Conservation (phyloP, 1,140 invertebrate species). For the Sycobia sp. region DNA sequence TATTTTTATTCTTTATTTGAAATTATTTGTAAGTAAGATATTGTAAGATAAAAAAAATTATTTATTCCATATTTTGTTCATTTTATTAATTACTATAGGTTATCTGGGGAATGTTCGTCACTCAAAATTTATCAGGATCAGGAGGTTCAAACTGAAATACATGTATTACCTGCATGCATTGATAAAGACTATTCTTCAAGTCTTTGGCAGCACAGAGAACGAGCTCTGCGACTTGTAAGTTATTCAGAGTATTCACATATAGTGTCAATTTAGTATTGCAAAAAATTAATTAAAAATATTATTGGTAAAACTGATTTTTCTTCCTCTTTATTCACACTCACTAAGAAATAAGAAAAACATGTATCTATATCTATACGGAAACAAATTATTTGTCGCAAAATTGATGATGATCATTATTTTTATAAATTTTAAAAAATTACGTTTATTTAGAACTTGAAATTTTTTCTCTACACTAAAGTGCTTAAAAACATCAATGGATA, state of each 20-base stretch:
- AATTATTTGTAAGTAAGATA: too few species aligned
- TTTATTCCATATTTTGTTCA: too few species aligned
- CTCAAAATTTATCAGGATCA: slow-evolving; percentile 58
- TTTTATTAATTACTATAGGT: too few species aligned
- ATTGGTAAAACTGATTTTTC: too few species aligned
- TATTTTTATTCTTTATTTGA: neutral
- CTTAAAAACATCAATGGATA: too few species aligned
- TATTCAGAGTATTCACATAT: slow-evolving; percentile 5
- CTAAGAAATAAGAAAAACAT: neutral
- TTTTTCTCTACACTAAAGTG: too few species aligned
- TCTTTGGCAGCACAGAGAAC: slow-evolving; percentile 75
- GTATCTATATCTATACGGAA: neutral
- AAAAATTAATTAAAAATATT: neutral
- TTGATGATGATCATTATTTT: too few species aligned
- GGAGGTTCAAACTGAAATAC: slow-evolving; percentile 73
- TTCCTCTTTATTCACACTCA: too few species aligned
- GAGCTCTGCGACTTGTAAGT: slow-evolving; percentile 72
- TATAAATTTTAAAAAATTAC: too few species aligned
- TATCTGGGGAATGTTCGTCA: slow-evolving; percentile 34
- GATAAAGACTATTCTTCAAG: slow-evolving; percentile 76
- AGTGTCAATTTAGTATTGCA: neutral
- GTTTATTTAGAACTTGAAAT: too few species aligned
- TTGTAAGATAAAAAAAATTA: too few species aligned
- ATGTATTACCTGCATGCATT: slow-evolving; percentile 68
- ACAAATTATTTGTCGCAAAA: too few species aligned